Evolutionary conservation across 2,797 vertebrate species (phyloP).

Genomic region (Octomys mimax): DNA sequence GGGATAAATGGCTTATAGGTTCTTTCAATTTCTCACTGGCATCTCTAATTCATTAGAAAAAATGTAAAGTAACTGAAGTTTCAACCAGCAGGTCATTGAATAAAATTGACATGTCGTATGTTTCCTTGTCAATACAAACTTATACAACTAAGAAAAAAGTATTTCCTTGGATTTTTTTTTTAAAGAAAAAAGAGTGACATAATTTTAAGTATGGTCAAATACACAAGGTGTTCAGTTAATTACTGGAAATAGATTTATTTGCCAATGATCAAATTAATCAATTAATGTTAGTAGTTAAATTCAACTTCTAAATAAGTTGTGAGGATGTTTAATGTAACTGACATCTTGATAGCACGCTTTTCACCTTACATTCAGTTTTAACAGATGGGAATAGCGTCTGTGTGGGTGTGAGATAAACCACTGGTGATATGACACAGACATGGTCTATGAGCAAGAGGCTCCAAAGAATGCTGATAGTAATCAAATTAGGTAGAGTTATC

Average conservation of each 20-base stretch:
- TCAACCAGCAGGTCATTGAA: not conserved
- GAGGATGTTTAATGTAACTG: conserved; percentile 18
- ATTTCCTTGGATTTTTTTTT: not conserved
- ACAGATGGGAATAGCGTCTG: not conserved
- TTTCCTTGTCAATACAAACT: not conserved
- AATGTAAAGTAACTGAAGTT: not conserved
- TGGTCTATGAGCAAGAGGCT: not conserved
- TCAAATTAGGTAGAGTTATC: not conserved
- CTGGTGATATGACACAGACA: not conserved
- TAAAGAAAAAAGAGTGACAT: not conserved
- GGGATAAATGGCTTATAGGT: not conserved
- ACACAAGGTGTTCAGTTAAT: not conserved
- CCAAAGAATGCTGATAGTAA: not conserved
- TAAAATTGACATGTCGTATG: not conserved
- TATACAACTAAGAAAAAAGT: not conserved
- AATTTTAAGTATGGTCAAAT: not conserved
- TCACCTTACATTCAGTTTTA: conserved; percentile 25
- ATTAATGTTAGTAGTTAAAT: not conserved
- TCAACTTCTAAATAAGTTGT: not conserved
- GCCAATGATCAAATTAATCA: not conserved
- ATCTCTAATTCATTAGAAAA: not conserved
- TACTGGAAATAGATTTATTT: conserved; percentile 4
- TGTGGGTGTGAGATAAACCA: not conserved
- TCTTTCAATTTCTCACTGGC: not conserved
- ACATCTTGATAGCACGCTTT: not conserved